Base-by-base conservation (phyloP, 53 echinoderm and acorn worm species). In the Henricia sp. region DNA sequence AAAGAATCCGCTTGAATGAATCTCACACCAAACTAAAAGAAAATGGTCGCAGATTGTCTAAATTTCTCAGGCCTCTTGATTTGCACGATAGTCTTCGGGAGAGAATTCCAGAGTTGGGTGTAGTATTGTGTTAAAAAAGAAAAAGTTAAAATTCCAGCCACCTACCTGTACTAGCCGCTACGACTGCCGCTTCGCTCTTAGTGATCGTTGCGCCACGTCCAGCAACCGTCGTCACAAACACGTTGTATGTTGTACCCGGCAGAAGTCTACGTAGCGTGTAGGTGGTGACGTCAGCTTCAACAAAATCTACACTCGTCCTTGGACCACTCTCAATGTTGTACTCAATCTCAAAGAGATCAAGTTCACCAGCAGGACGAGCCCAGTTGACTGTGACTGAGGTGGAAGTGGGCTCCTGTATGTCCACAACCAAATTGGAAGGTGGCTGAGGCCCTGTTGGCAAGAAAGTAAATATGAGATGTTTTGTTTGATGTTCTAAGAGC, bases 201-300 rank as follows among this genome's bases (percentile, higher is more conserved):
- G 64, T 21, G 0, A 64, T 21, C 6, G 64, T 78, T 21, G 2
- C 46, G 2, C 78, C 64, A n/a, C 78, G 42, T 14, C 89, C 89
- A 3, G 84, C 89, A 1, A 84, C 65, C 4, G 88, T 71, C 14
- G 72, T 70, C 23, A 91, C 77, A 52, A 84, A 84, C 30, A 88
- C 80, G 10, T 77, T 50, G 80, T 91, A 88, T 17, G 57, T n/a
- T 19, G 84, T 54, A 3, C 52, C 84, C 0, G 91, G 91, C 41
- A 88, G 54, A 0, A 91, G 83, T 11, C 40, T 41, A 32, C 77
- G 66, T 41, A 91, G 37, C 8, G 46, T 28, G 72, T 84, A 71
- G 6, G 50, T 20, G n/a, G 67, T 59, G 44, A 24, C 28, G 46
- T 70, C 36, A 48, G 44, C 27, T 33, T 78, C 78, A 0, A 63